Evolutionary conservation across 2,113 vertebrate species (phyloP), one percentile per base, ranked within the genome.

Genomic region (Catharus bicknelli): DNA sequence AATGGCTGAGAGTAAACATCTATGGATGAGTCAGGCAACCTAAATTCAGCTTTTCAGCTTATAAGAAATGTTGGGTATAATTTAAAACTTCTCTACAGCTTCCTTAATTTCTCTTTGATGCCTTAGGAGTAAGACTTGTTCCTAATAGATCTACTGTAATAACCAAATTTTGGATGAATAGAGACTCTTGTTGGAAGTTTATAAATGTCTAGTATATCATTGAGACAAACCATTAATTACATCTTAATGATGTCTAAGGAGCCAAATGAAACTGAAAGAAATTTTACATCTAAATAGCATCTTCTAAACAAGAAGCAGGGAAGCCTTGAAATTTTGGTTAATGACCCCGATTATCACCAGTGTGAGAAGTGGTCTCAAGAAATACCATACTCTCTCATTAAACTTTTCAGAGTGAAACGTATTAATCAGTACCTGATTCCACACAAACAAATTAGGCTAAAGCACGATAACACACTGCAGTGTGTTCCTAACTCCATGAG

Each of bases 201-300:
- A 72, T 63, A 89, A 86, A 75, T 87, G 43, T 73, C 68, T 90
- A 83, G 22, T 53, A 67, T 69, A 82, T 47, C 62, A 76, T 2
- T 72, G n/a, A 83, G 43, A 67, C 27, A 88, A 87, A 86, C 58
- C 61, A 53, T 63, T 97, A 93, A 96, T 96, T 96, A 94, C 22
- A 90, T 93, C 95, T 96, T 97, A 96, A 94, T 93, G 66, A 95
- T 88, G 83, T 6, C 59, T 92, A 94, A 94, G 76, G 50, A 94
- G 29, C 63, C 64, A 88, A 45, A 40, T 93, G 72, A 94, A 94
- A 85, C 16, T 27, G 74, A 93, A 91, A 88, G 38, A 91, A 85
- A 91, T 96, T 87, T 61, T 72, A 77, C 86, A 94, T 92, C 62
- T 53, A 95, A 94, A 95, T 85, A 82, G 34, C 48, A 76, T 83